These are phyloP conservation scores for Mohoua ochrocephala DNA, from an alignment of 2,113 vertebrate genomes.

Conservation along the genomic window DNA sequence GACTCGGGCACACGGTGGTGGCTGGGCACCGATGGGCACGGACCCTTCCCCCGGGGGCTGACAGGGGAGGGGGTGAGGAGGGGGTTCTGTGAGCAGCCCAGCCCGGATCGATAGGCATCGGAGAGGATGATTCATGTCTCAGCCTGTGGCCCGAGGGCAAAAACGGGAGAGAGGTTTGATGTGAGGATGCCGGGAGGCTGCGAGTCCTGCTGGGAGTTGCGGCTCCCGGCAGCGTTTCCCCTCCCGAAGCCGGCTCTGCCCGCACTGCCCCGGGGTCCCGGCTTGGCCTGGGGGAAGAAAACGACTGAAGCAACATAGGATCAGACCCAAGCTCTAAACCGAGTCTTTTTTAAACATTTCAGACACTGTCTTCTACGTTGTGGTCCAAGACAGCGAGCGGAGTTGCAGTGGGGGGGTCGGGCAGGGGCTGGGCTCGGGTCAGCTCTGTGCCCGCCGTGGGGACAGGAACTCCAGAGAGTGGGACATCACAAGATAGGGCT, in stretches of 20 bases:
- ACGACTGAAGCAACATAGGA: not conserved
- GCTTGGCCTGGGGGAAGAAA: slow-evolving; percentile 24
- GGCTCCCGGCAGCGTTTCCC: not conserved
- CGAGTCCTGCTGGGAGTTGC: not conserved
- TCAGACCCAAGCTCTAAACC: not conserved
- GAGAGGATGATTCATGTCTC: slow-evolving; percentile 30
- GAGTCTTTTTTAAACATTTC: not conserved
- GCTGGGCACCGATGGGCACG: accelerated
- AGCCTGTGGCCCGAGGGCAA: slow-evolving; percentile 27
- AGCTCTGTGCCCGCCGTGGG: accelerated
- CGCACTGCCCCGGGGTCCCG: not conserved
- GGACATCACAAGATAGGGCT: not conserved
- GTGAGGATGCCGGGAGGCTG: not conserved
- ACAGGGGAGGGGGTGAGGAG: not conserved
- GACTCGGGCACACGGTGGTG: accelerated
- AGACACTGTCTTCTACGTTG: accelerated
- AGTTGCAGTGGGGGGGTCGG: accelerated
- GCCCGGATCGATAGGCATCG: not conserved
- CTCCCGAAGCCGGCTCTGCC: not conserved
- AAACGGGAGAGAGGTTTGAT: slow-evolving; percentile 2
- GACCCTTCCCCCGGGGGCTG: not conserved
- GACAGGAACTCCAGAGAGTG: not conserved
- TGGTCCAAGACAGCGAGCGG: not conserved
- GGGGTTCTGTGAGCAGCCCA: not conserved
- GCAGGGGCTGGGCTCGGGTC: not conserved